Conservation (phyloP, 2,888 invertebrate genomes). For the Oxyscelio sp. region DNA sequence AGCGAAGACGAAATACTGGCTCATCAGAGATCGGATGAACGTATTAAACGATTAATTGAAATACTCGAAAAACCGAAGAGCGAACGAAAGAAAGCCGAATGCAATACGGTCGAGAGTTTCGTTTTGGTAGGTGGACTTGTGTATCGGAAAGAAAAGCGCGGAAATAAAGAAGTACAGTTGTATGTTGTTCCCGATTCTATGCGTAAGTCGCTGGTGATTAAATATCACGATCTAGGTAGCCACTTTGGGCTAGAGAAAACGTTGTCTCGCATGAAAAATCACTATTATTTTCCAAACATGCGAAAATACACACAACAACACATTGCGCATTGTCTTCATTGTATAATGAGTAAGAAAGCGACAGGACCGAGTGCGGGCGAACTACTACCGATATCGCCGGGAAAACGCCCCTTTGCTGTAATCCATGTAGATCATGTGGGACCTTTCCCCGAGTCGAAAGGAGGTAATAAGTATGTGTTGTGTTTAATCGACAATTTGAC, state of each 20-base stretch:
- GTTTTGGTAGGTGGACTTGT: neutral
- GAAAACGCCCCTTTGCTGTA: constrained; percentile 71
- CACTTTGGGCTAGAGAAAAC: constrained; percentile 72
- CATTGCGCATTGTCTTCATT: constrained; percentile 73
- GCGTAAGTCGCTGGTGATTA: neutral
- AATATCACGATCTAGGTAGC: constrained; percentile 45
- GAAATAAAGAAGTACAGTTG: neutral
- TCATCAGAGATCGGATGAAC: constrained; percentile 25
- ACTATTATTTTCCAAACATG: constrained; percentile 67
- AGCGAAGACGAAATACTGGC: constrained; percentile 28
- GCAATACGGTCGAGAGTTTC: neutral
- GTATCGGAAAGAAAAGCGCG: neutral
- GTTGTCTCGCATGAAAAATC: constrained; percentile 8
- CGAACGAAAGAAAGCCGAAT: neutral
- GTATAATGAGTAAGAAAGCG: constrained; percentile 66
- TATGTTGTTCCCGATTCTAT: constrained; percentile 19
- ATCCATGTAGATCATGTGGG: constrained; percentile 76
- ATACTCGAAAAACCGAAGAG: constrained; percentile 20
- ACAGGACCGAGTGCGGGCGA: constrained; percentile 70
- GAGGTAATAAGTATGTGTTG: constrained; percentile 15
- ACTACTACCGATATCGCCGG: constrained; percentile 75
- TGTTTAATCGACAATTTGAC: too few species aligned
- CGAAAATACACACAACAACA: constrained; percentile 44
- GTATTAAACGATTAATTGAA: constrained; percentile 22
- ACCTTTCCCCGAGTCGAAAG: constrained; percentile 45